Percentiles rank a stretch among this genome's conserved stretches.
phyloP scores from a whole-genome alignment of 2,113 vertebrate species.

The Trachemys scripta region DNA sequence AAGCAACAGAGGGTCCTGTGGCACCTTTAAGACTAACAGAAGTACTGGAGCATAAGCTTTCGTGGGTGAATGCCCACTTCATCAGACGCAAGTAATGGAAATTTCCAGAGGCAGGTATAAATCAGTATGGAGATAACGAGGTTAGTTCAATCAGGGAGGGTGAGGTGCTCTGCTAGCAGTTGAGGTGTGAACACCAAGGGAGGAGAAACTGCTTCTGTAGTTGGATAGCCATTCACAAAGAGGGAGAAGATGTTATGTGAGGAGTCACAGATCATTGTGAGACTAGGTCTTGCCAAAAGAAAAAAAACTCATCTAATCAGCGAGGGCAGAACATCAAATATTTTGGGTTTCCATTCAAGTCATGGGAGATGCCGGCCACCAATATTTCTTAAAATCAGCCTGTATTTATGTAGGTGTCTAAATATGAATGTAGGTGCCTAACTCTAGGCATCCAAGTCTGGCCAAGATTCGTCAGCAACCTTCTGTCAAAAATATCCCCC shows the following conservation, averaged over 20 bases:
- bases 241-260: not conserved
- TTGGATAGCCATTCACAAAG: not conserved
- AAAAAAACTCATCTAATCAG: not conserved
- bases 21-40: too few relatives aligned
- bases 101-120: too few relatives aligned
- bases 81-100: too few relatives aligned
- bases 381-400: not conserved
- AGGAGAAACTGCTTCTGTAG: too few relatives aligned
- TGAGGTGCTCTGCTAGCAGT: too few relatives aligned
- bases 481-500: not conserved
- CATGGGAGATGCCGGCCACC: not conserved
- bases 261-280: not conserved
- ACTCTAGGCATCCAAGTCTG: not conserved
- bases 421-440: too few relatives aligned
- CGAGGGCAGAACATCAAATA: conserved; percentile 9
- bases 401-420: not conserved
- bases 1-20: too few relatives aligned
- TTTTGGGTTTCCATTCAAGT: not conserved
- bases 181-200: too few relatives aligned
- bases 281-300: not conserved
- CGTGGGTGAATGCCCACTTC: too few relatives aligned
- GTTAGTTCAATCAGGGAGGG: too few relatives aligned
- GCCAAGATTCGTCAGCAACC: not conserved
- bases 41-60: too few relatives aligned
- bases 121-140: too few relatives aligned